phyloP scores from a whole-genome alignment of 1,140 invertebrate species.

The Calycopis cecrops region DNA sequence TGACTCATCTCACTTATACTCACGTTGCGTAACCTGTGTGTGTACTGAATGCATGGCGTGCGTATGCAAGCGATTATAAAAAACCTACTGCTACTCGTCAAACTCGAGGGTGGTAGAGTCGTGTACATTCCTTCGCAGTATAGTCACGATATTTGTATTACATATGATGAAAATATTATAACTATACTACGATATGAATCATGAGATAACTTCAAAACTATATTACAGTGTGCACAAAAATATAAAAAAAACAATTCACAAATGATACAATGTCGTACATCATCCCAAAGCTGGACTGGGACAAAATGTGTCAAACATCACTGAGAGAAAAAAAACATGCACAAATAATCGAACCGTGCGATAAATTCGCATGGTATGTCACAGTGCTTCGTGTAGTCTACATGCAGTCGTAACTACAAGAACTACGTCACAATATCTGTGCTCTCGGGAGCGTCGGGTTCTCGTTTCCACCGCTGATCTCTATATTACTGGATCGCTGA shows the following conservation, averaged over 20 bases:
- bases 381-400: slow-evolving; percentile 16
- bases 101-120: slow-evolving; percentile 23
- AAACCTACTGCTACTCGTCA: slow-evolving; percentile 18
- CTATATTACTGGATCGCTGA: too few species aligned
- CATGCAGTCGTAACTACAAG: slow-evolving; percentile 3
- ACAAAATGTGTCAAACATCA: slow-evolving; percentile 12
- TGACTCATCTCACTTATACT: too few species aligned
- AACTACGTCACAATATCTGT: not conserved
- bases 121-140: slow-evolving; percentile 14
- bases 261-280: slow-evolving; percentile 3
- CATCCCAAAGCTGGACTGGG: slow-evolving; percentile 16
- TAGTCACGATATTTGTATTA: slow-evolving; percentile 1
- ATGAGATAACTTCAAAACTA: not conserved
- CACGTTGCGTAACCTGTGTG: slow-evolving; percentile 2
- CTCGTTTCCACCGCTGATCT: too few species aligned
- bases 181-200: slow-evolving; percentile 9
- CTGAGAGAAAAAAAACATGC: slow-evolving; percentile 10
- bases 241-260: slow-evolving; percentile 16
- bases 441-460: too few species aligned
- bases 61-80: slow-evolving; percentile 23
- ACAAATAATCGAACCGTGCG: slow-evolving; percentile 11
- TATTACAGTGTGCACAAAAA: slow-evolving; percentile 8
- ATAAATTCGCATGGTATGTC: slow-evolving; percentile 15
- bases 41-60: slow-evolving; percentile 11
- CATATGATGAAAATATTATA: not conserved